These are phyloP conservation scores for Gymnocephalus cernua DNA, from an alignment of 2,113 vertebrate species.

Conservation along the genomic window DNA sequence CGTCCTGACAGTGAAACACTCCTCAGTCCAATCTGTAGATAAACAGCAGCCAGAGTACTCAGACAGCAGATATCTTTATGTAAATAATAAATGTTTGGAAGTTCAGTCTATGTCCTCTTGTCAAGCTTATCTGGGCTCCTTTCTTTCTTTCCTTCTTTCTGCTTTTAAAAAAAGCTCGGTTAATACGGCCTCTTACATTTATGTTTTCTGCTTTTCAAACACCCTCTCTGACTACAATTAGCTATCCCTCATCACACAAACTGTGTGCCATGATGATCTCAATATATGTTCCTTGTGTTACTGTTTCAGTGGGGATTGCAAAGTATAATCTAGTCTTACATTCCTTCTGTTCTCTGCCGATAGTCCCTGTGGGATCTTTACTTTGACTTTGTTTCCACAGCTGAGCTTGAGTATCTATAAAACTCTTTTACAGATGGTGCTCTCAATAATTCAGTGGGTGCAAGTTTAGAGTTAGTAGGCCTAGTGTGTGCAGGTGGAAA, in stretches of 20 bases:
- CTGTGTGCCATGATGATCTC: neutral
- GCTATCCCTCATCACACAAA: neutral
- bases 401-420: slow-evolving; percentile 34
- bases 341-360: slow-evolving; percentile 38
- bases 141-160: neutral
- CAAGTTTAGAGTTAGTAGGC: slow-evolving; percentile 2
- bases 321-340: slow-evolving; percentile 24
- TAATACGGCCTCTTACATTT: neutral
- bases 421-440: slow-evolving; percentile 44
- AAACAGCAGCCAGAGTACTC: slow-evolving; percentile 50
- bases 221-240: neutral
- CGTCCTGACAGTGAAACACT: slow-evolving; percentile 41
- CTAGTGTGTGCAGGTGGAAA: slow-evolving; percentile 12
- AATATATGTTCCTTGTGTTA: slow-evolving; percentile 9
- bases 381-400: slow-evolving; percentile 59
- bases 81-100: slow-evolving; percentile 50
- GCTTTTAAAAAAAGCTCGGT: slow-evolving; percentile 1
- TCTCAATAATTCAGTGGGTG: slow-evolving; percentile 46
- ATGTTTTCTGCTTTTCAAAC: neutral
- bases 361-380: slow-evolving; percentile 36
- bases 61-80: slow-evolving; percentile 29
- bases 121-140: slow-evolving; percentile 12
- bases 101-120: neutral
- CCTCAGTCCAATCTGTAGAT: slow-evolving; percentile 36
- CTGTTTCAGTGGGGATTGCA: slow-evolving; percentile 27